These are phyloP conservation scores for Cryptocephalus moraei DNA, from an alignment of 2,888 invertebrate species.

Conservation along the genomic window DNA sequence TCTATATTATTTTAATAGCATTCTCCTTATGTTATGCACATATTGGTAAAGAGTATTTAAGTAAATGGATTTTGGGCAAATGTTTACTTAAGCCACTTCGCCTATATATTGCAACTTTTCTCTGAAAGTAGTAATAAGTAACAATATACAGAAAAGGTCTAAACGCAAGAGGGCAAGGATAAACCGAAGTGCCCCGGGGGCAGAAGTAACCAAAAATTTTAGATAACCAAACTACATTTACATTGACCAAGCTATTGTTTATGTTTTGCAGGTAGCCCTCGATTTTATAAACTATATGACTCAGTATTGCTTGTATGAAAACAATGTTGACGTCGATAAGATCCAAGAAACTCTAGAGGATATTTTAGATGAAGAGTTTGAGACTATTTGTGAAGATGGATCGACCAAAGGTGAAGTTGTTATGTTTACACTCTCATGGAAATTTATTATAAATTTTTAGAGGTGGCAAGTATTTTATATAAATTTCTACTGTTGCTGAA, in stretches of 20 bases:
- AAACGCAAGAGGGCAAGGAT: too few relatives aligned
- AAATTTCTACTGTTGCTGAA: slow-evolving; percentile 47
- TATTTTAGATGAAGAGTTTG: slow-evolving; percentile 63
- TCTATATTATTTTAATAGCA: too few relatives aligned
- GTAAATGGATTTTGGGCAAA: too few relatives aligned
- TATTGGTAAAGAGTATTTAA: too few relatives aligned
- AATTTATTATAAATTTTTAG: slow-evolving; percentile 33
- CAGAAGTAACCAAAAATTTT: too few relatives aligned
- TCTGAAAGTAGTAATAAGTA: too few relatives aligned
- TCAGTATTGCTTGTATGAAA: slow-evolving; percentile 49
- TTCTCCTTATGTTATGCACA: too few relatives aligned
- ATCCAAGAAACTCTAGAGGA: slow-evolving; percentile 57
- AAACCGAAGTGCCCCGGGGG: too few relatives aligned
- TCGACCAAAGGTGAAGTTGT: slow-evolving; percentile 47
- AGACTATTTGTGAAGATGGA: slow-evolving; percentile 61
- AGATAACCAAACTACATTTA: background rate
- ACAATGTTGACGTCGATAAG: slow-evolving; percentile 46
- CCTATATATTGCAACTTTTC: too few relatives aligned
- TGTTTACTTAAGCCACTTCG: too few relatives aligned
- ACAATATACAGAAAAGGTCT: too few relatives aligned
- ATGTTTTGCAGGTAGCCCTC: slow-evolving; percentile 46
- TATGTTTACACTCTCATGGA: background rate
- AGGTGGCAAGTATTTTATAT: slow-evolving; percentile 48
- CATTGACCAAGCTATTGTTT: slow-evolving; percentile 20
- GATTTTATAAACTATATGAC: slow-evolving; percentile 54